A percentile compares a stretch with the other conserved stretches of the same genome.
phyloP scores from a whole-genome alignment of 2,888 invertebrate genomes.

The Pseudococcus jackbeardsleyi region DNA sequence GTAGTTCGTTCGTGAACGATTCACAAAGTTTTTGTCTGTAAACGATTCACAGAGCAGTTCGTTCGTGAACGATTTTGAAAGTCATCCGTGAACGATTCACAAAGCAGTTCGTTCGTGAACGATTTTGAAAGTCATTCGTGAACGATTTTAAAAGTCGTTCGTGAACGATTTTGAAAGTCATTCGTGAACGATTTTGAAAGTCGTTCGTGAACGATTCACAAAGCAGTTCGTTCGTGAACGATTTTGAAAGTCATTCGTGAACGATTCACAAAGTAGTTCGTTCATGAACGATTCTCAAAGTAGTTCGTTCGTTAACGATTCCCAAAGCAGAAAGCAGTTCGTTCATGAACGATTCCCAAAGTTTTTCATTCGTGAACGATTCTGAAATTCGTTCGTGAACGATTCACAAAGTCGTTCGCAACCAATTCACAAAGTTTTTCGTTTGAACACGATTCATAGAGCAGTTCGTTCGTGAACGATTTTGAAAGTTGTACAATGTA shows the following conservation, averaged over 20 bases:
- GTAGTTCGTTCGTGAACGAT: neutral
- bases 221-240: neutral
- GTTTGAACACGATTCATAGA: neutral
- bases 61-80: too few relatives aligned
- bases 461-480: neutral
- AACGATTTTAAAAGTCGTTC: neutral
- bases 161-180: neutral
- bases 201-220: neutral
- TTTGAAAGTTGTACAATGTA: neutral
- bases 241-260: neutral
- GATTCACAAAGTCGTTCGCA: neutral
- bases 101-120: too few relatives aligned
- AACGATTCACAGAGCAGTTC: constrained; percentile 16
- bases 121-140: too few relatives aligned
- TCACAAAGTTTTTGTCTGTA: neutral
- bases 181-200: neutral
- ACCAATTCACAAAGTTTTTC: neutral
- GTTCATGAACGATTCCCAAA: too few relatives aligned
- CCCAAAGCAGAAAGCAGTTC: too few relatives aligned
- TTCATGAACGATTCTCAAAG: too few relatives aligned
- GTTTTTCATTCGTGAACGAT: neutral
- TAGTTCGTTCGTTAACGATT: neutral
- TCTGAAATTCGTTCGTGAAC: neutral
- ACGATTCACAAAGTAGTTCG: neutral
- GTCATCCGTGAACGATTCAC: too few relatives aligned